phyloP scores from a whole-genome alignment of 2,113 vertebrate genomes.

The Crotalus viridis region DNA sequence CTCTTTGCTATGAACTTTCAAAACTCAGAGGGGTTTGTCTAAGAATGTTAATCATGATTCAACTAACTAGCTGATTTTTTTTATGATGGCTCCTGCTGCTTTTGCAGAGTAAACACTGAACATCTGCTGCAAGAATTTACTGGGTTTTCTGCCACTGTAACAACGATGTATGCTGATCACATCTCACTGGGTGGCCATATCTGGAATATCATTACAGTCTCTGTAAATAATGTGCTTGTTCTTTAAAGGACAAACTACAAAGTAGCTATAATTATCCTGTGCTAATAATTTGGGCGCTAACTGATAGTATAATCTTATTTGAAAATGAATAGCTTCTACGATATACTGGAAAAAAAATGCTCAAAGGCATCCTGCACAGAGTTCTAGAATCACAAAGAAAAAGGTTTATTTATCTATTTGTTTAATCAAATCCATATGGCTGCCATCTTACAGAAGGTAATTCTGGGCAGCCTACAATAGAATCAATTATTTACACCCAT shows the following conservation, averaged over 20 bases:
- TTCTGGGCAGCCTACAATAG: not conserved
- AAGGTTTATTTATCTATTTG: not conserved
- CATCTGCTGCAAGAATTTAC: not conserved
- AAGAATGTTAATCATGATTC: not conserved
- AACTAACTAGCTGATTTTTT: slow-evolving; percentile 2
- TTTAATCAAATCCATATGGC: not conserved
- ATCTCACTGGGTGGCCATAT: slow-evolving; percentile 9
- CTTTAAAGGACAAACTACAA: not conserved
- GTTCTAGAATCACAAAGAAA: not conserved
- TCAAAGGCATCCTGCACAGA: not conserved
- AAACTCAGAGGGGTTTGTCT: fast-evolving
- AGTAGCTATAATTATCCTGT: slow-evolving; percentile 5
- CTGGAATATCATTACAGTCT: not conserved
- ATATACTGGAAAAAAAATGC: not conserved
- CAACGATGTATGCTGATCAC: not conserved
- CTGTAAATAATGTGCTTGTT: not conserved
- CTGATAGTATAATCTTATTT: not conserved
- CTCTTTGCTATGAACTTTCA: not conserved
- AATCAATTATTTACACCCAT: not conserved
- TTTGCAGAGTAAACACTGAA: not conserved
- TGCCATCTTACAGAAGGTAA: not conserved
- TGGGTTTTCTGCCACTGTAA: not conserved
- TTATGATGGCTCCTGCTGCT: not conserved
- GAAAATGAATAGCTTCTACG: not conserved
- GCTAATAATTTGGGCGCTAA: not conserved